Base-by-base conservation (phyloP, 2,888 invertebrate species). In the Lydus trimaculatus region DNA sequence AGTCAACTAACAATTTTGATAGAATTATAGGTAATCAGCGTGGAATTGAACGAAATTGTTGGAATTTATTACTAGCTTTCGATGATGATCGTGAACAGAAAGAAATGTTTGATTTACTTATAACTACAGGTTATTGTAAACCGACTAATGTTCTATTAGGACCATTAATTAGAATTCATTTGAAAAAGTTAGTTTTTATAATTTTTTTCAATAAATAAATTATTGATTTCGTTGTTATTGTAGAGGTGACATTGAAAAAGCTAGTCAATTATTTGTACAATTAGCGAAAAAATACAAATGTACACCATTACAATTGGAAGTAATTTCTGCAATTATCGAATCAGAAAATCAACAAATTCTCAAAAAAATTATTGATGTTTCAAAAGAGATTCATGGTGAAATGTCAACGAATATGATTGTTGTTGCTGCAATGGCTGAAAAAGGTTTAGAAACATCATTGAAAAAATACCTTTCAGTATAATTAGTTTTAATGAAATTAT, bases 291-390 rank as follows among this genome's bases (percentile, higher is more conserved):
- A 86, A 58, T 89, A 90, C 78, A 87, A 86, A 63, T 89, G 88
- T 73, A 90, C 91, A 0, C 92, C 92, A 0, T 80, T 91, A 11
- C 90, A 91, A 77, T 88, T 91, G 73, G 91, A 91, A 81, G 72
- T 93, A 0, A 78, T 91, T 4, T 72, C 73, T n/a, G 77, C 82
- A 63, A 70, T 88, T 48, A 79, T 87, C 48, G 81, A 83, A 56
- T 76, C 73, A 0, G 78, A 85, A 66, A 84, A 86, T 9, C 83
- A 85, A 69, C 75, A 82, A 52, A 74, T 86, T n/a, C 73, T 88
- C 52, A 80, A 82, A 31, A 73, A 80, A 33, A 78, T 86, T 2
- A 76, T 87, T 2, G 77, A 82, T 36, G 79, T 79, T 1, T 80
- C 85, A 8, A 75, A 82, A 3, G 78, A 78, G 15, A 78, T 88